Percentiles rank a stretch among this genome's conserved stretches.
phyloP scores from a whole-genome alignment of 2,888 invertebrate genomes.

The Dichetophora obliterata region DNA sequence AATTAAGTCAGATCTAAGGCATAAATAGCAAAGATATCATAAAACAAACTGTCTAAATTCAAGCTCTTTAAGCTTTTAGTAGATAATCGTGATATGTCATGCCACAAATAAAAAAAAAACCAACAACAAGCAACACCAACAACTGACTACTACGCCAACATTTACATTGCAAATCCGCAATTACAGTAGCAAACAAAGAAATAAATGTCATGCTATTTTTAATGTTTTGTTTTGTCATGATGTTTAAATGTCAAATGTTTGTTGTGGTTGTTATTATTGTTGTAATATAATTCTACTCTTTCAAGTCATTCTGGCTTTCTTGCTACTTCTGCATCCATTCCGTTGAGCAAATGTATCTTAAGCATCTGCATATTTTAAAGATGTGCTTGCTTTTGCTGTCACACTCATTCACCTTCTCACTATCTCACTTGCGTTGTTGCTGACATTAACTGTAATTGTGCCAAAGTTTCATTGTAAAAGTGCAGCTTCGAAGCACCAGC shows the following conservation, averaged over 20 bases:
- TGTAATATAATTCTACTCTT: not conserved
- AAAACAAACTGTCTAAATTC: no score
- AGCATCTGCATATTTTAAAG: conserved; percentile 15
- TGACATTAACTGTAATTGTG: conserved; percentile 21
- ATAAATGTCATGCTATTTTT: not conserved
- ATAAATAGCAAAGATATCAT: no score
- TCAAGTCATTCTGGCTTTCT: not conserved
- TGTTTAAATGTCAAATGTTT: not conserved
- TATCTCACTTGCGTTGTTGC: not conserved
- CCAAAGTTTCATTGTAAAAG: not conserved
- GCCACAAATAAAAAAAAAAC: not conserved
- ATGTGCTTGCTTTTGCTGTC: not conserved
- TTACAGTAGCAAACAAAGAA: not conserved
- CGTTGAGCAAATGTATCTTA: not conserved
- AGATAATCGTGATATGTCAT: no score
- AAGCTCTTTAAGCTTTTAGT: no score
- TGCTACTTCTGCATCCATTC: not conserved
- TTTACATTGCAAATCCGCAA: not conserved
- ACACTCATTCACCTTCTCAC: not conserved
- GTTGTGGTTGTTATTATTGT: not conserved
- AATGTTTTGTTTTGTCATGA: not conserved
- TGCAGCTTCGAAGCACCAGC: not conserved
- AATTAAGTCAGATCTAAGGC: no score
- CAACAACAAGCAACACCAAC: no score
- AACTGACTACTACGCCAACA: not conserved